phyloP scores from a whole-genome alignment of 2,888 invertebrate genomes.

The Anodontia alba region DNA sequence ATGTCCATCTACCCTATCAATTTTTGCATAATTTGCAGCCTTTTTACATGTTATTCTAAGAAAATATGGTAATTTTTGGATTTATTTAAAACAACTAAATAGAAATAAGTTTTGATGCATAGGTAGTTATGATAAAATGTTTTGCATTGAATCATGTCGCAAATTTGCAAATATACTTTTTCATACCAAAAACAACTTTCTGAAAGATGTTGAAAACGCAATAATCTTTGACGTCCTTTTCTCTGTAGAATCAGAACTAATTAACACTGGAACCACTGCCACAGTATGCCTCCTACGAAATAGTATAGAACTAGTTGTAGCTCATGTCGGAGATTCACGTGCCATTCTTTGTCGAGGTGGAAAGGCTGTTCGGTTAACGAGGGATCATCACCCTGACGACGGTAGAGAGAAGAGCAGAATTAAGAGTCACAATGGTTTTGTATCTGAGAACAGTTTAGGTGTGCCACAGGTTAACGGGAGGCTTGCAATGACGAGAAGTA shows the following conservation, averaged over 20 bases:
- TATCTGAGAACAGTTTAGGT: conserved; percentile 85
- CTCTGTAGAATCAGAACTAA: conserved; percentile 59
- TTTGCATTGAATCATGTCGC: no score
- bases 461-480: conserved; percentile 85
- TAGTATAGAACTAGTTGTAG: conserved; percentile 85
- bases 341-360: conserved; percentile 86
- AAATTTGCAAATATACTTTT: no score
- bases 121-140: no score
- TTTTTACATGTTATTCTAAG: no score
- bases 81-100: no score
- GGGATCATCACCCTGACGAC: conserved; percentile 85
- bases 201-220: no score
- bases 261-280: conserved; percentile 86
- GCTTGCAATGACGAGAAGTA: conserved; percentile 86
- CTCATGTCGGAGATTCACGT: conserved; percentile 86
- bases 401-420: conserved; percentile 85
- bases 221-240: no score
- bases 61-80: no score
- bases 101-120: no score
- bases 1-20: no score
- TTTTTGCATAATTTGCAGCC: no score
- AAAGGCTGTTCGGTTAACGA: conserved; percentile 84
- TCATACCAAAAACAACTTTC: no score
- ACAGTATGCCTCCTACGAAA: conserved; percentile 86
- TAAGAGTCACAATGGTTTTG: conserved; percentile 84